Percentiles rank a stretch among this genome's conserved stretches.
Evolutionary conservation across 2,888 invertebrate species (phyloP).

Genomic region (Petrolisthes manimaculis): DNA sequence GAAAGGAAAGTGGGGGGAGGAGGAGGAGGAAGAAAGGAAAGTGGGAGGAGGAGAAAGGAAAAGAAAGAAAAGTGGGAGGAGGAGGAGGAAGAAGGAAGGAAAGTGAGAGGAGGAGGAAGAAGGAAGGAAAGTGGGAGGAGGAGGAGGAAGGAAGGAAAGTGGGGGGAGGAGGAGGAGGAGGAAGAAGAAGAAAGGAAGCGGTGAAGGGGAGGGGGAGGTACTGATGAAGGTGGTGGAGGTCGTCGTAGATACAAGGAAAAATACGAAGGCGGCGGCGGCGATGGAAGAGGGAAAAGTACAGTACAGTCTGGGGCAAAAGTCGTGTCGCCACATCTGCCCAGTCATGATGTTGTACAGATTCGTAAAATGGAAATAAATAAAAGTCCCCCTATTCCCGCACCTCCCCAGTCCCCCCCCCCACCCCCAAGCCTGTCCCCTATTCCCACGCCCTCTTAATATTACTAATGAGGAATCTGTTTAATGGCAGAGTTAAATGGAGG

Average conservation of each 20-base stretch:
- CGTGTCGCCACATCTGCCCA: no score
- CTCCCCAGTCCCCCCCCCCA: no score
- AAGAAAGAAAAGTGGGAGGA: not conserved
- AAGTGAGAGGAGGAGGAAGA: not conserved
- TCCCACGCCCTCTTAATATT: no score
- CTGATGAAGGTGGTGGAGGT: not conserved
- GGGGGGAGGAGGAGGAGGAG: not conserved
- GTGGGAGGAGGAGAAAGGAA: not conserved
- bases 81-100: not conserved
- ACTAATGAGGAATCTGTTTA: no score
- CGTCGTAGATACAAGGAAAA: not conserved
- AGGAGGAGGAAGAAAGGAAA: not conserved
- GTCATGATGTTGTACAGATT: no score
- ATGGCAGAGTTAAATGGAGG: no score
- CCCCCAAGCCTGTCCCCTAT: no score
- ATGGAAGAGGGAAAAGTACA: not conserved
- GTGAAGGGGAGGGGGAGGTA: not conserved
- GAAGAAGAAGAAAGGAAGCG: not conserved
- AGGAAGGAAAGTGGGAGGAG: slow-evolving; percentile 3
- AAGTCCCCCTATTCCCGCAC: no score
- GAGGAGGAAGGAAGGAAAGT: not conserved
- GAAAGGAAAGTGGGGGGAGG: not conserved
- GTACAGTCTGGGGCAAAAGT: no score
- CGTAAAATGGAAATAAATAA: no score
- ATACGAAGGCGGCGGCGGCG: not conserved